phyloP scores from a whole-genome alignment of 92 coral and sea anemone species.

The Parazoanthus darwini region DNA sequence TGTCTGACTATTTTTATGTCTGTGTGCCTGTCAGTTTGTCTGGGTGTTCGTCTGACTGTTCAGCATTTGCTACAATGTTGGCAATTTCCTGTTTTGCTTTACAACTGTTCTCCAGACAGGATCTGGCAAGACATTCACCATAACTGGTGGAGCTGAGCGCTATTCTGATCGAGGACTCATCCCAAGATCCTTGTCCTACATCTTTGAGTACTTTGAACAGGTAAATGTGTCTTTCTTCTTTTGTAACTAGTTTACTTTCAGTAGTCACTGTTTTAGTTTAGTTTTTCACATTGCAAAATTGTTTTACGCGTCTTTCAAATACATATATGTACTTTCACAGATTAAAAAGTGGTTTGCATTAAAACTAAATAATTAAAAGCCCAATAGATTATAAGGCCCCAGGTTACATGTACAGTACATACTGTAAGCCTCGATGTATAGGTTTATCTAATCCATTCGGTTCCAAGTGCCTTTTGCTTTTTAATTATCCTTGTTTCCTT shows the following conservation, averaged over 20 bases:
- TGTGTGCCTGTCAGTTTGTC: neutral
- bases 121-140: constrained; percentile 96
- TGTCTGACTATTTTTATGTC: neutral
- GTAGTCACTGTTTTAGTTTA: too few relatives aligned
- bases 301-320: too few relatives aligned
- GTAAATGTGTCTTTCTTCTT: neutral
- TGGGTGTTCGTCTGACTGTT: neutral
- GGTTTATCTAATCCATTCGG: too few relatives aligned
- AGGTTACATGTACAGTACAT: too few relatives aligned
- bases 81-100: neutral
- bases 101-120: constrained; percentile 72
- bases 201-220: constrained; percentile 93
- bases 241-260: neutral
- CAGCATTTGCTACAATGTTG: neutral
- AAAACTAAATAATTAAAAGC: too few relatives aligned
- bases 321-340: too few relatives aligned
- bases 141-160: constrained; percentile 98
- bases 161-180: constrained; percentile 96
- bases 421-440: too few relatives aligned
- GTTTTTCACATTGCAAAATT: too few relatives aligned
- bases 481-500: too few relatives aligned
- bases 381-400: too few relatives aligned
- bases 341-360: too few relatives aligned
- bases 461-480: too few relatives aligned
- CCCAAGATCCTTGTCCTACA: constrained; percentile 90